Conservation (phyloP, 2,888 invertebrate species). For the Scrobipalpa costella region DNA sequence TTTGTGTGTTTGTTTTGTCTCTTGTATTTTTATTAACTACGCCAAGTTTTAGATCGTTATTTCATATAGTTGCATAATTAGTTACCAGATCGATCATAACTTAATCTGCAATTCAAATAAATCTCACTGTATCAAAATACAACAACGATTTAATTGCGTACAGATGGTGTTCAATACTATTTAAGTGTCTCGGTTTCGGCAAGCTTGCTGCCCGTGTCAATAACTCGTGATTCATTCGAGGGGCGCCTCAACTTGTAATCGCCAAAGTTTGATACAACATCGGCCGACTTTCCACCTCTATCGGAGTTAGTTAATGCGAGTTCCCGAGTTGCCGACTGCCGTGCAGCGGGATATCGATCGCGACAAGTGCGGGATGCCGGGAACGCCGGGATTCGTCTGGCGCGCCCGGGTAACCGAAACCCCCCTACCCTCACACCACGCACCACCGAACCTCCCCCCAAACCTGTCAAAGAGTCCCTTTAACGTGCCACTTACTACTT, state of each 20-base stretch:
- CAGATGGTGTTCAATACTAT: background rate
- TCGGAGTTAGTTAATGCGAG: constrained; percentile 72
- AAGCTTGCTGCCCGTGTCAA: constrained; percentile 33
- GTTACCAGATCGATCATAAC: too few relatives aligned
- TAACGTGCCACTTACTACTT: constrained; percentile 71
- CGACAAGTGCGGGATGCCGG: constrained; percentile 62
- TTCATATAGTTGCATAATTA: too few relatives aligned
- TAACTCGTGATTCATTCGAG: constrained; percentile 58
- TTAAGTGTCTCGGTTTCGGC: constrained; percentile 1
- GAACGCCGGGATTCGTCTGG: constrained; percentile 77
- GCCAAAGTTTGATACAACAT: constrained; percentile 76
- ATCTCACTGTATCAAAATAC: background rate
- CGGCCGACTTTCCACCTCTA: constrained; percentile 74
- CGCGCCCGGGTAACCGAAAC: constrained; percentile 59
- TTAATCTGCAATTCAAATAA: too few relatives aligned
- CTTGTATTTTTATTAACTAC: too few relatives aligned
- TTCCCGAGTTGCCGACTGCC: constrained; percentile 67
- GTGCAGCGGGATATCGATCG: constrained; percentile 66
- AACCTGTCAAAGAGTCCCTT: constrained; percentile 57
- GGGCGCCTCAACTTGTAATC: constrained; percentile 63
- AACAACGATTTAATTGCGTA: background rate
- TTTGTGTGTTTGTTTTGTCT: background rate
- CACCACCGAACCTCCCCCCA: constrained; percentile 31
- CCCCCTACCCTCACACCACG: constrained; percentile 36
- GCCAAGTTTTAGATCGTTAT: too few relatives aligned